Base-by-base conservation (phyloP, 2,797 vertebrate species). In the Sebastes iracundus region DNA sequence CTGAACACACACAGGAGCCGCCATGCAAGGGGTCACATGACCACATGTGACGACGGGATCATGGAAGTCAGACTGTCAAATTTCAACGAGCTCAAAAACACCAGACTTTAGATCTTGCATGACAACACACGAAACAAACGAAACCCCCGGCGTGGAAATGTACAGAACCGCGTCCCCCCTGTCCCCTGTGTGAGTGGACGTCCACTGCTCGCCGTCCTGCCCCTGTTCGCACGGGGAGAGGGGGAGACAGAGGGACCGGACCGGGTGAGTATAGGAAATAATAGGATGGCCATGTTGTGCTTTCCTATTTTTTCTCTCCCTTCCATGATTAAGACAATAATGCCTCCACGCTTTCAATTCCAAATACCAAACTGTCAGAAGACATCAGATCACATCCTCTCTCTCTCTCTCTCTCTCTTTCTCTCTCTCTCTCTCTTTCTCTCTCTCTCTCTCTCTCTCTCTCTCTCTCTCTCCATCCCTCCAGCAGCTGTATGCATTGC, bases 351-450 rank as follows among this genome's bases (percentile, higher is more conserved):
- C 88, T 89, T 93, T 89, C 88, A 93, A 86, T 87, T 66, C 76
- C 88, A 87, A 92, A 94, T 92, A 90, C 92, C 92, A 87, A 90
- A 85, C 90, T 93, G 90, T 89, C 90, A 91, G 58, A 83, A 78
- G 86, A 79, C 85, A 93, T 93, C 86, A 90, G 79, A 79, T 92
- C 93, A 92, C 80, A 85, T 71, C 30, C 72, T 58, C 71, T 55
- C 62, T 22, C 23, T 66, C 33, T 25, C 25, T 46, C 27, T 63
- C 27, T 28, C 11, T 52, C 60, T 20, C 20, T 46, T 58, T 32
- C 4, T 18, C 52, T 22, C 18, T 30, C 22, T 49, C 9, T 20
- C 11, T 58, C 52, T 52, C 65, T 35, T 59, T 23, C 22, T 9
- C 5, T 30, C 33, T 55, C 20, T 59, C 72, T 58, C 28, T 23